Evolutionary conservation across 2,888 invertebrate species (phyloP), one percentile per base, ranked within the genome.

Genomic region (Apodemia duryi): DNA sequence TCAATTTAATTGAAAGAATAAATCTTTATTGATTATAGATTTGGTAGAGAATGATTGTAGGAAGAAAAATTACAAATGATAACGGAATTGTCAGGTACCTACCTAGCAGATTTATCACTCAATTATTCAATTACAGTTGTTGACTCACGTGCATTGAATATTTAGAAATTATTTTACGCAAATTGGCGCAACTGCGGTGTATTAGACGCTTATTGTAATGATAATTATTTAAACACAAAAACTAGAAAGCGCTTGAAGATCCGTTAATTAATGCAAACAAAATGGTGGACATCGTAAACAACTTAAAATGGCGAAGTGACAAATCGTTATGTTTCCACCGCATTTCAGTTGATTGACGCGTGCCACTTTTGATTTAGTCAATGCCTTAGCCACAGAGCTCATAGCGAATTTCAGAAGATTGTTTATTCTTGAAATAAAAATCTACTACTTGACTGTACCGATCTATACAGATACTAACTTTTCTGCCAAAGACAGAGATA

Each of bases 191-290:
- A 86, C 86, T 84, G 86, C 88, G 88, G 86, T 11, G 11, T 43
- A 86, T 83, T 86, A 86, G 82, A 84, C 79, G 80, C 81, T 84
- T 88, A 88, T 91, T 91, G 91, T 91, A 72, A 91, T 91, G 91
- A 88, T 91, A 91, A 91, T 91, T 88, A 88, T 89, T 91, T 87
- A 86, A 86, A 89, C 89, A 91, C 91, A 90, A 90, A 87, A 89
- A 88, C 86, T 89, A 91, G 91, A 91, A 91, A 91, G 90, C 88
- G 84, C 83, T 77, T 38, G 43, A 52, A 49, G 32, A 89, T 90
- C 89, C 85, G 90, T 89, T 90, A 91, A 91, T 91, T 91, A 88
- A 90, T 89, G 89, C 89, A 88, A 43, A 86, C 90, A 85, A 89
- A 88, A 89, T 88, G 88, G 89, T 85, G 80, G 82, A 80, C 84